Conservation (phyloP, 2,888 invertebrate genomes). For the Patella pellucida region DNA sequence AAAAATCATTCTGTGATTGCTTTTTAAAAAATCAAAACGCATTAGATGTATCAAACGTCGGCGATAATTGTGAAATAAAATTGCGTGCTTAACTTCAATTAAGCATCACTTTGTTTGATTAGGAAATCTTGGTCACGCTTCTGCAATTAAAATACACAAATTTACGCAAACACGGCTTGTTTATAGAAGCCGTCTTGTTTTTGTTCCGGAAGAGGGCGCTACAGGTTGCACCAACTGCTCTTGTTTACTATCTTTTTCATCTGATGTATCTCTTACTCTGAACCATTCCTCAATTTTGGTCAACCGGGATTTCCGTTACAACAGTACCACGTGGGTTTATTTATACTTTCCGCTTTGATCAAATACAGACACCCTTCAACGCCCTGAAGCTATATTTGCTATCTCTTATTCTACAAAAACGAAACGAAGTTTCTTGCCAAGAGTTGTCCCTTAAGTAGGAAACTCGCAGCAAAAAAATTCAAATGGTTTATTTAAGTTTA, state of each 20-base stretch:
- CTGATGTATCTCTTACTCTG: conserved; percentile 1
- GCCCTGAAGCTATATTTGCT: conserved; percentile 21
- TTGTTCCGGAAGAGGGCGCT: conserved; percentile 15
- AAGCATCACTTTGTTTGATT: neutral
- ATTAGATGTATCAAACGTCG: too few species aligned
- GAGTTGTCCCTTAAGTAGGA: too few species aligned
- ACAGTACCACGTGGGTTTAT: conserved; percentile 22
- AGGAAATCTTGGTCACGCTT: conserved; percentile 7
- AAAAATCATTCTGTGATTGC: too few species aligned
- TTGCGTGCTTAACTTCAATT: conserved; percentile 7
- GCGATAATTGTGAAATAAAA: neutral
- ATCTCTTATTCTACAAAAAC: too few species aligned
- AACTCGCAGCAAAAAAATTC: too few species aligned
- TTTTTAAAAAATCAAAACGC: too few species aligned
- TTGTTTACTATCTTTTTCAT: conserved; percentile 19
- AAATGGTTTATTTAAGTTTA: too few species aligned
- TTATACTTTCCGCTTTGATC: conserved; percentile 17
- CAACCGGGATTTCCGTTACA: conserved; percentile 17
- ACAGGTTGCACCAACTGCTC: conserved; percentile 22
- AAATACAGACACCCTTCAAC: conserved; percentile 17
- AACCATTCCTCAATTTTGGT: conserved; percentile 13
- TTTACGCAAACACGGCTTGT: conserved; percentile 10
- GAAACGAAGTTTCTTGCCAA: too few species aligned
- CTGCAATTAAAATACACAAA: neutral
- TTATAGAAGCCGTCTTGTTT: conserved; percentile 12